Conservation (phyloP, 2,888 invertebrate genomes). For the Oscheius sp. region DNA sequence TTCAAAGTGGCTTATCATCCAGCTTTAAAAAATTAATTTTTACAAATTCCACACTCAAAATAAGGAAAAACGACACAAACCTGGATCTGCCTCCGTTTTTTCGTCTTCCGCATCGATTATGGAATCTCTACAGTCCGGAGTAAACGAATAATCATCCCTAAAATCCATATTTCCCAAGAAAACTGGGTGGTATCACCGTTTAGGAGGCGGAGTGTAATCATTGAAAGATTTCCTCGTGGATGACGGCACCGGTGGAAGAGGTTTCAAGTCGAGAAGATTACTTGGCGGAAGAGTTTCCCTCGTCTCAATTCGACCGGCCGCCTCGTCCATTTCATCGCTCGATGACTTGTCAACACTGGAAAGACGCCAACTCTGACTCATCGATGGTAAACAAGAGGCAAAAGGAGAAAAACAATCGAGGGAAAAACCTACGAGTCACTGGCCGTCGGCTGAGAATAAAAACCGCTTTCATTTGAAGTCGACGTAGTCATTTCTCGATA, state of each 20-base stretch:
- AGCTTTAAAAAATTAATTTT: no score
- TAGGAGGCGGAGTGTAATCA: slow-evolving; percentile 31
- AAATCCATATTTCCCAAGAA: background rate
- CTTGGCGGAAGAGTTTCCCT: slow-evolving; percentile 6
- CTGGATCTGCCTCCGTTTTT: background rate
- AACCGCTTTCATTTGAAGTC: slow-evolving; percentile 25
- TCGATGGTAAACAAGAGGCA: no score
- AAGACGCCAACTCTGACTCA: background rate
- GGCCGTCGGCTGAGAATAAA: background rate
- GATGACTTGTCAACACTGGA: background rate
- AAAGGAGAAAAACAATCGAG: no score
- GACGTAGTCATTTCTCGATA: slow-evolving; percentile 39
- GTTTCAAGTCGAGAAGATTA: slow-evolving; percentile 8
- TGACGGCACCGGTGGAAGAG: background rate
- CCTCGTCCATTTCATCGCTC: slow-evolving; percentile 17
- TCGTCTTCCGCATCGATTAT: slow-evolving; percentile 14
- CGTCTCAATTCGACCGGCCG: background rate
- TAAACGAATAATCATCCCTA: slow-evolving; percentile 21
- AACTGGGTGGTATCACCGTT: background rate
- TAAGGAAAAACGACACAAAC: no score
- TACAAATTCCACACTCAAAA: no score
- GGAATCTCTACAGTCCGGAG: background rate
- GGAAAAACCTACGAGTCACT: slow-evolving; percentile 8
- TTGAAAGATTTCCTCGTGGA: slow-evolving; percentile 21
- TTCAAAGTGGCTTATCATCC: no score